Conservation (phyloP, 1,140 invertebrate genomes). For the Microplitis demolitor region DNA sequence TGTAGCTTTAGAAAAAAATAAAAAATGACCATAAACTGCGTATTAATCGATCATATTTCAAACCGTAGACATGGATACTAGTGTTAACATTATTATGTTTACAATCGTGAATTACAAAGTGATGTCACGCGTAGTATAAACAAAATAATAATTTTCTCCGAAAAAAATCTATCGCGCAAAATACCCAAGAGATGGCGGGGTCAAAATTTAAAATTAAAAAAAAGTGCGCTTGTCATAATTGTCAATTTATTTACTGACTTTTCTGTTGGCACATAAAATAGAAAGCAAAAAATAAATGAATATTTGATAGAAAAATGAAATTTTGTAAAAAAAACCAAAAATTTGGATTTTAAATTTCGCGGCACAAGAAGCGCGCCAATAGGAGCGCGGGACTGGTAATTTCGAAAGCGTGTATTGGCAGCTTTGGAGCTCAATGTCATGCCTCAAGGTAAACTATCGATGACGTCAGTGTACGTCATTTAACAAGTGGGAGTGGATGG, state of each 20-base stretch:
- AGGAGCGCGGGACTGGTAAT: not conserved
- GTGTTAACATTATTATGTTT: slow-evolving; percentile 6
- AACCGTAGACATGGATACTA: not conserved
- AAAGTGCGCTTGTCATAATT: too few relatives aligned
- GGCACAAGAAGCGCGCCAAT: too few relatives aligned
- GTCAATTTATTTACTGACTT: too few relatives aligned
- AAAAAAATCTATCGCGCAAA: too few relatives aligned
- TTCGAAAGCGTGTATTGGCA: slow-evolving; percentile 40
- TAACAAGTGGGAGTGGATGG: slow-evolving; percentile 61
- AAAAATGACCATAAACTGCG: not conserved
- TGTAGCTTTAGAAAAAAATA: too few relatives aligned
- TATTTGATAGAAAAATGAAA: too few relatives aligned
- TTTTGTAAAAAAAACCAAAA: too few relatives aligned
- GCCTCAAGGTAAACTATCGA: slow-evolving; percentile 63
- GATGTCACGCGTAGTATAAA: not conserved
- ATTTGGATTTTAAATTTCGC: too few relatives aligned
- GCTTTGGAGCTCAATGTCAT: slow-evolving; percentile 59
- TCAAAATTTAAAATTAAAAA: too few relatives aligned
- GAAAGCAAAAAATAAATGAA: too few relatives aligned
- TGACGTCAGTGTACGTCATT: slow-evolving; percentile 62
- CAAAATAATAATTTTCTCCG: not conserved
- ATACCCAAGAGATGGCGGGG: too few relatives aligned
- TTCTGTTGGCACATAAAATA: too few relatives aligned
- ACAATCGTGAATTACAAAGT: slow-evolving; percentile 2
- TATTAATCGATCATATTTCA: slow-evolving; percentile 3